Evolutionary conservation across 2,888 invertebrate genomes (phyloP).

Genomic region (Clistopyga incitator): DNA sequence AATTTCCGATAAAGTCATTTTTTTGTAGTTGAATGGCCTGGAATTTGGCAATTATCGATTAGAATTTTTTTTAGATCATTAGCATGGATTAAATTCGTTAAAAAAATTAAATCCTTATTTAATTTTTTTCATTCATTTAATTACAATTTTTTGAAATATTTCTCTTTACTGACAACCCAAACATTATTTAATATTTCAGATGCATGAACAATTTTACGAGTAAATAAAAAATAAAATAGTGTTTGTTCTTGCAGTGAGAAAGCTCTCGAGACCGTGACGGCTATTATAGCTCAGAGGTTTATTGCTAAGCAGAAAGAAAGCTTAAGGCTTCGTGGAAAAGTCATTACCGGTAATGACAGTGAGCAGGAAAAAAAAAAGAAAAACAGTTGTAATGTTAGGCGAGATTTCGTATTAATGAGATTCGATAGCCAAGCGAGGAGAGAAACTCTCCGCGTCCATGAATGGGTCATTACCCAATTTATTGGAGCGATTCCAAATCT

Average conservation of each 20-base stretch:
- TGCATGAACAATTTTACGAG: too few relatives aligned
- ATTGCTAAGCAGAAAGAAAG: background rate
- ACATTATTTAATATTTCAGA: too few relatives aligned
- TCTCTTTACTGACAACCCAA: too few relatives aligned
- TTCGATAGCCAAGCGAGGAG: constrained; percentile 15
- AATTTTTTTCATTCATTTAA: too few relatives aligned
- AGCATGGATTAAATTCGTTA: too few relatives aligned
- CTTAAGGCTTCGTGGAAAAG: background rate
- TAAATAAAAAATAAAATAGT: too few relatives aligned
- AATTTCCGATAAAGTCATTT: too few relatives aligned
- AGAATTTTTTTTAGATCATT: too few relatives aligned
- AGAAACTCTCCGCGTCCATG: constrained; percentile 40
- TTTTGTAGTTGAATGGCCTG: too few relatives aligned
- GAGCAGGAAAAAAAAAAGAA: constrained; percentile 9
- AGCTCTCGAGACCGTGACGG: background rate
- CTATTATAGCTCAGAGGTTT: background rate
- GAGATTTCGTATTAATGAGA: constrained; percentile 54
- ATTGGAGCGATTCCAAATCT: constrained; percentile 60
- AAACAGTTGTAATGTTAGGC: background rate
- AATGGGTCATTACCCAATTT: constrained; percentile 55
- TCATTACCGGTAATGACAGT: constrained; percentile 20
- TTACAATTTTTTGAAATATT: background rate
- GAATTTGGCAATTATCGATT: too few relatives aligned
- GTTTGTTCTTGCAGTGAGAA: background rate
- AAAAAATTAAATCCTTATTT: too few relatives aligned